Conservation (phyloP, 2,797 vertebrate genomes). For the Ctenochaetus hawaiiensis region DNA sequence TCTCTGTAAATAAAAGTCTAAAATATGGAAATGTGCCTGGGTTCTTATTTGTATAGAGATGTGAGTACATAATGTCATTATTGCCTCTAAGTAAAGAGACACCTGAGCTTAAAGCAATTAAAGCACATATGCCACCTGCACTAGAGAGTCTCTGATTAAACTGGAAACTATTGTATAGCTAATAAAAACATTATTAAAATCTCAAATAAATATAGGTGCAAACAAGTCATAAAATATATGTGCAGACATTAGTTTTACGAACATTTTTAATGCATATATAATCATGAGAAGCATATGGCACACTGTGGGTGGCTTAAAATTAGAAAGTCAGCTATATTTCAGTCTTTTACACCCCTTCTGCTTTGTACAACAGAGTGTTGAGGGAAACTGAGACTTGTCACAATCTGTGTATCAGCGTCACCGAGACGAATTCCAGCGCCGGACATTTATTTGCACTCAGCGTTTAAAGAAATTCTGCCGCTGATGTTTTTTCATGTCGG, state of each 20-base stretch:
- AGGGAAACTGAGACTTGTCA: constrained; percentile 15
- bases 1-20: constrained; percentile 53
- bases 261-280: constrained; percentile 28
- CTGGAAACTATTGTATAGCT: background rate
- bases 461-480: constrained; percentile 45
- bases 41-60: constrained; percentile 40
- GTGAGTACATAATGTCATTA: constrained; percentile 21
- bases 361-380: constrained; percentile 1
- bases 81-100: constrained; percentile 14
- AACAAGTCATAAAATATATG: constrained; percentile 28
- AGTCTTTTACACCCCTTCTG: constrained; percentile 24
- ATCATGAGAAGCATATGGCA: constrained; percentile 49
- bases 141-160: background rate
- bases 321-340: constrained; percentile 19
- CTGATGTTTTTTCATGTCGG: constrained; percentile 57
- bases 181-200: background rate
- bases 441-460: constrained; percentile 51
- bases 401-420: constrained; percentile 24
- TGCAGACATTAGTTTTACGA: constrained; percentile 16
- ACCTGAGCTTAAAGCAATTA: background rate
- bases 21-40: constrained; percentile 19
- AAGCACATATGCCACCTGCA: background rate
- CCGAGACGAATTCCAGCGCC: constrained; percentile 39
- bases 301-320: constrained; percentile 27
- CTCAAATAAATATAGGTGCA: background rate